Evolutionary conservation across 2,113 vertebrate genomes (phyloP).

Genomic region (Cryptotis parvus): DNA sequence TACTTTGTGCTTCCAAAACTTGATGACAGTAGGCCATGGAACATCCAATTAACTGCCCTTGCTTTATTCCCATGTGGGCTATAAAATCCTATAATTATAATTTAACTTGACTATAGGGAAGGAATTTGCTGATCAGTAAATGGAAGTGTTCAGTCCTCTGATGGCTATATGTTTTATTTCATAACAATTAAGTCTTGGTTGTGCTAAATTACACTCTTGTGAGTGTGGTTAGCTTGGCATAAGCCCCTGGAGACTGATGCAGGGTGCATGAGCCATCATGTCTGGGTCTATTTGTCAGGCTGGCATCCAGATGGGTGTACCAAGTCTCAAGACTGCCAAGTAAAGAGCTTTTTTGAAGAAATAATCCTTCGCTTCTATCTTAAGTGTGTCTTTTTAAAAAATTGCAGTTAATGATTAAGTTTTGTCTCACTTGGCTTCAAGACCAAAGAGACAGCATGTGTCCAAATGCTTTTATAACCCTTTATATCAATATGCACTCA

Average conservation of each 20-base stretch:
- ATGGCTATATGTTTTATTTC: conserved; percentile 72
- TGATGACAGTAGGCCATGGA: conserved; percentile 59
- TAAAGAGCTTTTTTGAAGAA: not conserved
- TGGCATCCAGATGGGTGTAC: not conserved
- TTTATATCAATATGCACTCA: not conserved
- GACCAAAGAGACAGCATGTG: not conserved
- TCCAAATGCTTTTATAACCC: not conserved
- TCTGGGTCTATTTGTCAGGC: not conserved
- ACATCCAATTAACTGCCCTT: conserved; percentile 66
- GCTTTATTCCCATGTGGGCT: conserved; percentile 74
- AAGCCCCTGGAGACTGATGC: not conserved
- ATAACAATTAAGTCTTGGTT: conserved; percentile 74
- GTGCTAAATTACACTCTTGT: conserved; percentile 58
- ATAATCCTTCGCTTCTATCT: not conserved
- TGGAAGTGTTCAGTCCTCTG: conserved; percentile 60
- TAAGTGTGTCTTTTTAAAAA: not conserved
- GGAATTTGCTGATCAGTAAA: conserved; percentile 73
- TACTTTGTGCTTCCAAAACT: not conserved
- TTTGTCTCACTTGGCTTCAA: not conserved
- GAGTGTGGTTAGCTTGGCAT: not conserved
- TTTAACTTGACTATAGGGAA: conserved; percentile 71
- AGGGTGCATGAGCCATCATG: not conserved
- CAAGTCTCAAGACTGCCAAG: not conserved
- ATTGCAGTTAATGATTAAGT: not conserved
- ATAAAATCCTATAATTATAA: conserved; percentile 74